Conservation (phyloP, 1,140 invertebrate species). For the Teleopsis dalmanni region DNA sequence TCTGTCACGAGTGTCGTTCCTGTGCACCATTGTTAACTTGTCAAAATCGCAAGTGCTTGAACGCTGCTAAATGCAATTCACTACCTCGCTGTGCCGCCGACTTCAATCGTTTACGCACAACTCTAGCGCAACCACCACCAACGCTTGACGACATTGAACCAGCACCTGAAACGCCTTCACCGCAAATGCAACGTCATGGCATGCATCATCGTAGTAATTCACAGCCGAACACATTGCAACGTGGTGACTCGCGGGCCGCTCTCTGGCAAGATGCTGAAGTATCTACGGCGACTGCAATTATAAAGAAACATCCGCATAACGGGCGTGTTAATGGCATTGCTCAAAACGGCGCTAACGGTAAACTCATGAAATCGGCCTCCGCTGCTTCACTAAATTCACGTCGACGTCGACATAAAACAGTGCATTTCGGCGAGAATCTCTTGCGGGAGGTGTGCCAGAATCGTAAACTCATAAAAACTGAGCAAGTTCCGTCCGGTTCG, state of each 20-base stretch:
- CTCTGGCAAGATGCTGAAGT: conserved; percentile 1
- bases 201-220: conserved; percentile 39
- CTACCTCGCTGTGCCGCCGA: conserved; percentile 44
- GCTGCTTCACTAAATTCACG: conserved; percentile 50
- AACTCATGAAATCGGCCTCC: conserved; percentile 43
- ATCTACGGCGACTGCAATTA: neutral
- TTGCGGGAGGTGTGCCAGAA: conserved; percentile 61
- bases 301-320: conserved; percentile 15
- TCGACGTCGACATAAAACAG: conserved; percentile 61
- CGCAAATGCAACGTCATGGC: conserved; percentile 17
- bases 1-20: conserved; percentile 39
- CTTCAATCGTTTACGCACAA: conserved; percentile 39
- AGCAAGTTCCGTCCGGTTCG: conserved; percentile 41
- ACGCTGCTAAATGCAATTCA: conserved; percentile 44
- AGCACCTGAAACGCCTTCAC: conserved; percentile 21
- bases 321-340: conserved; percentile 5
- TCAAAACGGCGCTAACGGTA: conserved; percentile 23
- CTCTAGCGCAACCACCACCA: conserved; percentile 35
- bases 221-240: conserved; percentile 39
- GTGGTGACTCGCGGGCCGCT: conserved; percentile 36
- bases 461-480: conserved; percentile 42
- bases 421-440: conserved; percentile 65
- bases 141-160: conserved; percentile 38
- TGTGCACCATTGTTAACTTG: conserved; percentile 36
- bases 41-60: conserved; percentile 43